Base-by-base conservation (phyloP, 2,113 vertebrate species). In the Butorides virescens region DNA sequence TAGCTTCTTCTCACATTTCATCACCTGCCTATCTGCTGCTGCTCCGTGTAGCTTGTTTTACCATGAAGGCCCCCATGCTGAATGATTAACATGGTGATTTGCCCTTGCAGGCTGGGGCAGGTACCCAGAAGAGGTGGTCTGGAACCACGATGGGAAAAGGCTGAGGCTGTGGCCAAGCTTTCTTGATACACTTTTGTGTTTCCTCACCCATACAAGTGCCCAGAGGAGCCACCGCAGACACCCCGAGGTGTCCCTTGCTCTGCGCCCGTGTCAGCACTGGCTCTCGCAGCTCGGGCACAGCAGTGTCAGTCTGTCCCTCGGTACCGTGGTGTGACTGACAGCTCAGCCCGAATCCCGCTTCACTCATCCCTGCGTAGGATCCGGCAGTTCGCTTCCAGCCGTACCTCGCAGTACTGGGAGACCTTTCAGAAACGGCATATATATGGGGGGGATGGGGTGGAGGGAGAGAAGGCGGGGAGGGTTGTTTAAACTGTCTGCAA, bases 261-360 rank as follows among this genome's bases (percentile, higher is more conserved):
- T 1, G 0, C 9, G 30, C 37, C 67, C 1, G 0, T 13, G 37
- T 52, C 14, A 32, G 37, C 0, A 0, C 36, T 92, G 67, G 42
- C 74, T 74, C 25, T 58, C 0, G 0, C 46, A 59, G 23, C 44
- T 74, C 59, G 66, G 65, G 56, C 74, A 29, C 47, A 50, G 49
- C 70, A 53, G 39, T 3, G 7, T 18, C 67, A 3, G 2, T 46
- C 55, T 44, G 2, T 46, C 55, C 49, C 61, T 87, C 61, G 3
- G 53, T 32, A 37, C 58, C 0, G 0, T 37, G 30, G 23, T 62
- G 56, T 26, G 50, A n/a, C 56, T 59, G 32, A 21, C 66, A 52
- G 56, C 66, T 86, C 47, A 27, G 77, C 44, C 27, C 4, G 4
- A 82, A 82, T 74, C 75, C 68, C 76, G 63, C 55, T 71, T 90